Conservation (phyloP, 2,113 vertebrate genomes). For the Vimba vimba region DNA sequence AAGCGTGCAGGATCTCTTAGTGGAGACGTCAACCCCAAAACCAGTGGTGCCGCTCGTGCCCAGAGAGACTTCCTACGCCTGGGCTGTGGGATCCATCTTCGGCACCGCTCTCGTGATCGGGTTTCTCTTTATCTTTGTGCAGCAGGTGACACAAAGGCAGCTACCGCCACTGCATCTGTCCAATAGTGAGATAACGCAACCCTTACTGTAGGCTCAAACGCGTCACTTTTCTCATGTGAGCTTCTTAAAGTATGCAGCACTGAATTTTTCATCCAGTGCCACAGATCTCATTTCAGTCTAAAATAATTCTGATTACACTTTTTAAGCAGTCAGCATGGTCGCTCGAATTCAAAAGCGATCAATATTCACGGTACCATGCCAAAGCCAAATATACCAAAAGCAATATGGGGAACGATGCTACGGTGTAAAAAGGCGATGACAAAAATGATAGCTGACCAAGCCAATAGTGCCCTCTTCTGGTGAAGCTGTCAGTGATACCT, state of each 20-base stretch:
- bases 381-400: conserved; percentile 43
- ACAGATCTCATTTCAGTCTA: conserved; percentile 16
- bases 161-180: conserved; percentile 72
- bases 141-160: conserved; percentile 80
- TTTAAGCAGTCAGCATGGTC: conserved; percentile 13
- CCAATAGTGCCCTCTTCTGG: conserved; percentile 31
- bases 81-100: conserved; percentile 78
- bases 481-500: conserved; percentile 21
- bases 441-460: not conserved
- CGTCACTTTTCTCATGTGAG: conserved; percentile 42
- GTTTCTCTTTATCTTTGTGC: conserved; percentile 82
- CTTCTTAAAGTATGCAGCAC: conserved; percentile 48
- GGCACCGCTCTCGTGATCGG: conserved; percentile 80
- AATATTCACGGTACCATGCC: conserved; percentile 7
- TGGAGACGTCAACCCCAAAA: conserved; percentile 41
- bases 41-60: conserved; percentile 45
- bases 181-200: conserved; percentile 84
- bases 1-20: conserved; percentile 81
- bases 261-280: conserved; percentile 46
- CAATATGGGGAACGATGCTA: conserved; percentile 45
- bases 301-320: conserved; percentile 4
- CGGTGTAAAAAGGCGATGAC: not conserved
- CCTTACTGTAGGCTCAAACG: conserved; percentile 81
- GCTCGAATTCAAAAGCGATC: conserved; percentile 30
- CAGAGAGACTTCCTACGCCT: conserved; percentile 71